phyloP scores from a whole-genome alignment of 2,888 invertebrate species.

The Heliconius ismenius region DNA sequence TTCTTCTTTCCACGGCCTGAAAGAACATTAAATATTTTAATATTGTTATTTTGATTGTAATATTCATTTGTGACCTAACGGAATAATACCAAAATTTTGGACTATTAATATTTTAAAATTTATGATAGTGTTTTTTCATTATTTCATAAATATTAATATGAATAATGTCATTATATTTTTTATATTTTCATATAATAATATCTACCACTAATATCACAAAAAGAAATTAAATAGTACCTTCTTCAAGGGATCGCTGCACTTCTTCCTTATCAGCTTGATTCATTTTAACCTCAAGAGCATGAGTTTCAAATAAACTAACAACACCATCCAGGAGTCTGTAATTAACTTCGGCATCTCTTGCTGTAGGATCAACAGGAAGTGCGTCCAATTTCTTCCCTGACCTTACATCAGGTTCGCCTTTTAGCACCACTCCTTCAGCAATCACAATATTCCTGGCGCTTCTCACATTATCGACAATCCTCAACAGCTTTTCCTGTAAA shows the following conservation, averaged over 20 bases:
- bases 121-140: no score
- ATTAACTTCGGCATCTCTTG: constrained; percentile 87
- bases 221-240: constrained; percentile 81
- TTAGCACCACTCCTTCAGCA: constrained; percentile 83
- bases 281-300: constrained; percentile 90
- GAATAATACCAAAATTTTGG: background rate
- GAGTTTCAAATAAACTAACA: constrained; percentile 88
- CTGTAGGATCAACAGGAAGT: constrained; percentile 87
- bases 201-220: constrained; percentile 20
- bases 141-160: background rate
- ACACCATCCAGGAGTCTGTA: constrained; percentile 88
- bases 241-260: constrained; percentile 89
- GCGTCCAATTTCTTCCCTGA: constrained; percentile 83
- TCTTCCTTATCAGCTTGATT: constrained; percentile 87
- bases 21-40: background rate
- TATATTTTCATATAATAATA: background rate
- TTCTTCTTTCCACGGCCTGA: constrained; percentile 88
- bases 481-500: constrained; percentile 86
- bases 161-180: constrained; percentile 30
- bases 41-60: background rate
- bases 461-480: constrained; percentile 84
- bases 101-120: no score
- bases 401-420: constrained; percentile 75
- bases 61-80: background rate
- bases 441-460: constrained; percentile 77